Evolutionary conservation across 1,140 invertebrate species (phyloP), one percentile per base, ranked within the genome.

Genomic region (Scylla paramamosain): DNA sequence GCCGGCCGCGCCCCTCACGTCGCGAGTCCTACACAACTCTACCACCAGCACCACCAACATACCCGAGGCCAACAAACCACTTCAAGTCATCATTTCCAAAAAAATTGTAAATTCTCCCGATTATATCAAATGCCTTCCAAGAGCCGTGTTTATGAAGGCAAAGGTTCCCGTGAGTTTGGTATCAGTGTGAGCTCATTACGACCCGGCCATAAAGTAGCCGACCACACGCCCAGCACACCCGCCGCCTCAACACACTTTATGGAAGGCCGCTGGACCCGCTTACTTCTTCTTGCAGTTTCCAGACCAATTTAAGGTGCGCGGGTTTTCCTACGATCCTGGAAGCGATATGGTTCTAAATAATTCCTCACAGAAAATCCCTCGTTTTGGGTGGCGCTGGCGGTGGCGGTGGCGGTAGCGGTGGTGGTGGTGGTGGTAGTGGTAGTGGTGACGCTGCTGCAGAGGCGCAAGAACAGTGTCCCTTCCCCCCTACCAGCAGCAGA

Each of bases 181-280:
- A 94, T 94, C 94, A 94, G 94, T 94, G 94, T 91, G 94, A 91
- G 94, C 89, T 94, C 94, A 94, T 94, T 94, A 94, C 94, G 89
- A 91, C 67, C 67, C 67, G 25, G n/a, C 89, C 94, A 94, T 94
- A 94, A 94, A 94, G 94, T 94, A 94, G 82, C 88, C 94, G 94
- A 94, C 89, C 94, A 91, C 94, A 94, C 88, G 67, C 59, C 93
- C 89, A 29, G 94, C 94, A 91, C 94, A 91, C 94, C 88, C 94
- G 93, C 93, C 93, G 93, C 59, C 93, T 94, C 87, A 88, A 90
- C 93, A 94, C 93, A 91, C 89, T 94, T 91, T 91, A 91, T 91
- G 77, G 67, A 91, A 52, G 88, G 32, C 39, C 89, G 67, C 94
- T 59, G 39, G 67, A 91, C 94, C 29, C 94, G 88, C 94, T 91